Evolutionary conservation across 1,140 invertebrate species (phyloP).

Genomic region (Metopolophium dirhodum): DNA sequence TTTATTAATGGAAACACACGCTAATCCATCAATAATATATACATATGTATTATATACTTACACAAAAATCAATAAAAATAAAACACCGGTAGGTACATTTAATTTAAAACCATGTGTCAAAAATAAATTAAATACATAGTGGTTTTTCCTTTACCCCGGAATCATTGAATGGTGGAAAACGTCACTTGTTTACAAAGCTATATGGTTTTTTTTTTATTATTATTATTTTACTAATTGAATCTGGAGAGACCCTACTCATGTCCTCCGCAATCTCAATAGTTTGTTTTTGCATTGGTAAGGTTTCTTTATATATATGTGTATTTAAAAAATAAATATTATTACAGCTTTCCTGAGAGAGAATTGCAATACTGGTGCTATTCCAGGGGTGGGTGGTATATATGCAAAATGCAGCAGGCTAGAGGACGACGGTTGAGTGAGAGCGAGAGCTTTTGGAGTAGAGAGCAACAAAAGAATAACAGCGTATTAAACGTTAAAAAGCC

Average conservation of each 20-base stretch:
- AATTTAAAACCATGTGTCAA: background rate
- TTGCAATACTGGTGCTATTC: background rate
- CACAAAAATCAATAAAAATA: background rate
- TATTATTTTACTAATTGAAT: constrained; percentile 39
- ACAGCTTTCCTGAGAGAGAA: background rate
- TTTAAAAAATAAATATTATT: constrained; percentile 50
- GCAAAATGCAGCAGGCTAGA: constrained; percentile 23
- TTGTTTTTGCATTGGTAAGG: constrained; percentile 23
- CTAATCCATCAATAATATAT: background rate
- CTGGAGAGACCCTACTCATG: background rate
- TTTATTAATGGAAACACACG: background rate
- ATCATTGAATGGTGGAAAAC: background rate
- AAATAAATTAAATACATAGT: constrained; percentile 38
- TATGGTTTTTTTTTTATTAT: constrained; percentile 24
- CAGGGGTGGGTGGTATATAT: background rate
- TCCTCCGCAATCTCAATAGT: constrained; percentile 25
- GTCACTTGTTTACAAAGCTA: background rate
- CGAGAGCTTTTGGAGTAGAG: constrained; percentile 37
- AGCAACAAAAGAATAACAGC: constrained; percentile 56
- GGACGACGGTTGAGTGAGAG: constrained; percentile 20
- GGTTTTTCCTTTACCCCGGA: background rate
- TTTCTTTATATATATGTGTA: constrained; percentile 18
- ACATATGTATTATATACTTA: background rate
- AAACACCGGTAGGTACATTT: background rate
- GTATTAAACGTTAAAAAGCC: constrained; percentile 56